These are phyloP conservation scores for Drosophila limbata DNA, from an alignment of 2,888 invertebrate genomes.

Conservation along the genomic window DNA sequence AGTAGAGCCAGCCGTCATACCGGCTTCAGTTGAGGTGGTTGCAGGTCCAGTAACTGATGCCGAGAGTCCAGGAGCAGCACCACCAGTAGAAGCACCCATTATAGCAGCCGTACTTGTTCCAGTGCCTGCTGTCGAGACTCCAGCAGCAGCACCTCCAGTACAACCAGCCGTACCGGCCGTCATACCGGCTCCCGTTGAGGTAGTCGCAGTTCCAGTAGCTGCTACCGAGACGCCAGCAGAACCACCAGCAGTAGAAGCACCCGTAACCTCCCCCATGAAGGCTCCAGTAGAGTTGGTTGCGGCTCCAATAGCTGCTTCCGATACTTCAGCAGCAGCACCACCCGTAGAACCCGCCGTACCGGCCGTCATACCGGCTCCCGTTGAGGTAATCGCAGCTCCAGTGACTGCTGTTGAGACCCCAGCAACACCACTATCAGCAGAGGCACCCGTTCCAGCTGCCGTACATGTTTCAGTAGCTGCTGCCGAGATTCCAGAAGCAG, in stretches of 20 bases:
- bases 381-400: background rate
- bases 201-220: background rate
- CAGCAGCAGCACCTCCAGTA: background rate
- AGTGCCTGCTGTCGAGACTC: background rate
- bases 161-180: background rate
- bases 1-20: background rate
- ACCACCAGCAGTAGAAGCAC: background rate
- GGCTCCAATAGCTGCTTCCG: too few species aligned
- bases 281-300: too few species aligned
- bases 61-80: background rate
- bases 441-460: background rate
- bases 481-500: background rate
- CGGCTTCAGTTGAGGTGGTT: too few species aligned
- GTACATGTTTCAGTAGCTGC: too few species aligned
- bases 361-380: too few species aligned
- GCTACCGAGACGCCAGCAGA: background rate
- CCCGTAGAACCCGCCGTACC: too few species aligned
- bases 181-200: background rate
- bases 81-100: background rate
- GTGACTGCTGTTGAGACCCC: too few species aligned
- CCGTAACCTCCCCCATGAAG: too few species aligned
- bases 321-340: too few species aligned
- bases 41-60: background rate
- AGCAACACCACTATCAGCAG: background rate
- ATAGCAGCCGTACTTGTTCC: background rate